phyloP scores from a whole-genome alignment of 1,140 invertebrate genomes.

The Drosophila bipectinata region DNA sequence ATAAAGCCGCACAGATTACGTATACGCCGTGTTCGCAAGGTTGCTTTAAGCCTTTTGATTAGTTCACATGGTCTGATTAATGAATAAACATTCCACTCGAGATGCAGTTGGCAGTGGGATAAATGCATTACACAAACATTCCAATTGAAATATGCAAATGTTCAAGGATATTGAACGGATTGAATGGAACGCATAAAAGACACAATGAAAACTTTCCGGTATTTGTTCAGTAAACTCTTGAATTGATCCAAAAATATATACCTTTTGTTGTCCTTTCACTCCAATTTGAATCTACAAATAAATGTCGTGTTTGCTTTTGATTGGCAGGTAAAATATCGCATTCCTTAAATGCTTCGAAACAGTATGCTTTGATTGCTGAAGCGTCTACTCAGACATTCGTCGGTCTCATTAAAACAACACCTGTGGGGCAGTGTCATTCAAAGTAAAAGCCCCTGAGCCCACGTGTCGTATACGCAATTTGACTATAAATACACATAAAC shows the following conservation, averaged over 20 bases:
- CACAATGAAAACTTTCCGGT: neutral
- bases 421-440: slow-evolving; percentile 1
- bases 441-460: slow-evolving; percentile 2
- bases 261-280: neutral
- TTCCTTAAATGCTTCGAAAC: slow-evolving; percentile 11
- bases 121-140: slow-evolving; percentile 4
- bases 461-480: slow-evolving; percentile 23
- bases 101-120: slow-evolving; percentile 17
- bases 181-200: neutral
- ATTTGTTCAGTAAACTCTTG: neutral
- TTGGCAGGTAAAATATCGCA: neutral
- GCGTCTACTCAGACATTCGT: neutral
- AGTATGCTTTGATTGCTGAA: slow-evolving; percentile 37
- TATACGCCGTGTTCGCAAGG: slow-evolving; percentile 13
- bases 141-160: slow-evolving; percentile 15
- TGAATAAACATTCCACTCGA: slow-evolving; percentile 20
- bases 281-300: slow-evolving; percentile 5
- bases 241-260: neutral
- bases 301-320: slow-evolving; percentile 4
- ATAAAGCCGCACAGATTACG: slow-evolving; percentile 6
- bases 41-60: slow-evolving; percentile 11
- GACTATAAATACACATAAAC: neutral
- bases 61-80: slow-evolving; percentile 23
- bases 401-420: slow-evolving; percentile 22
- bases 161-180: slow-evolving; percentile 12